Evolutionary conservation across 2,113 vertebrate genomes (phyloP).

Genomic region (Sapayoa aenigma): DNA sequence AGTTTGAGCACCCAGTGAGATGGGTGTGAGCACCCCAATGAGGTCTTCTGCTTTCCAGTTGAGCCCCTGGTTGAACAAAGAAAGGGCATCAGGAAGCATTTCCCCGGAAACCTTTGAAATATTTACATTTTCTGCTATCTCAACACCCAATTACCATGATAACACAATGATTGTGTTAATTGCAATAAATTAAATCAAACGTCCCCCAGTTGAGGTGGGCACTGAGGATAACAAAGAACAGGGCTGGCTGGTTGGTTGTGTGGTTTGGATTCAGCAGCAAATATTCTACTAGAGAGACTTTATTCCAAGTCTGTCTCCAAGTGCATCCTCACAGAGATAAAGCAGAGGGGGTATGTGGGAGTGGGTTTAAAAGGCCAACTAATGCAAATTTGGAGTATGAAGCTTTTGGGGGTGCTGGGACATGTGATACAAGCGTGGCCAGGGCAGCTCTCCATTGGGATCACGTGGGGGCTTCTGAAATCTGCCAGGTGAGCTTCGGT

Average conservation of each 20-base stretch:
- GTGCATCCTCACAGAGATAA: too few species aligned
- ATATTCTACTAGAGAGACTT: not conserved
- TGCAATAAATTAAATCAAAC: not conserved
- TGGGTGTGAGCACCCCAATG: fast-evolving
- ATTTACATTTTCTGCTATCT: not conserved
- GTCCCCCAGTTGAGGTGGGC: not conserved
- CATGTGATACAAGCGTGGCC: fast-evolving
- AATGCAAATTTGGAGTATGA: fast-evolving
- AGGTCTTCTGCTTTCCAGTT: not conserved
- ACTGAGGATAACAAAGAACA: not conserved
- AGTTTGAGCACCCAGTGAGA: not conserved
- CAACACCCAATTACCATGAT: too few species aligned
- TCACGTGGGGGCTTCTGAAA: not conserved
- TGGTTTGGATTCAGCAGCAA: not conserved
- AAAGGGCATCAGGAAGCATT: not conserved
- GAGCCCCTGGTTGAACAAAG: fast-evolving
- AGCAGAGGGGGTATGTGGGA: too few species aligned
- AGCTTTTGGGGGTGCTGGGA: not conserved
- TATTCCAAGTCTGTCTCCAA: too few species aligned
- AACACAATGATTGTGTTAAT: too few species aligned
- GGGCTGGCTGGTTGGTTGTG: not conserved
- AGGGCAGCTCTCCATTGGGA: not conserved
- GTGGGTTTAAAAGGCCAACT: too few species aligned
- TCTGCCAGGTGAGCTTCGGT: not conserved
- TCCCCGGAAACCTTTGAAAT: not conserved